Conservation (phyloP, 2,797 vertebrate genomes). For the Crossoptilon crossoptilon region DNA sequence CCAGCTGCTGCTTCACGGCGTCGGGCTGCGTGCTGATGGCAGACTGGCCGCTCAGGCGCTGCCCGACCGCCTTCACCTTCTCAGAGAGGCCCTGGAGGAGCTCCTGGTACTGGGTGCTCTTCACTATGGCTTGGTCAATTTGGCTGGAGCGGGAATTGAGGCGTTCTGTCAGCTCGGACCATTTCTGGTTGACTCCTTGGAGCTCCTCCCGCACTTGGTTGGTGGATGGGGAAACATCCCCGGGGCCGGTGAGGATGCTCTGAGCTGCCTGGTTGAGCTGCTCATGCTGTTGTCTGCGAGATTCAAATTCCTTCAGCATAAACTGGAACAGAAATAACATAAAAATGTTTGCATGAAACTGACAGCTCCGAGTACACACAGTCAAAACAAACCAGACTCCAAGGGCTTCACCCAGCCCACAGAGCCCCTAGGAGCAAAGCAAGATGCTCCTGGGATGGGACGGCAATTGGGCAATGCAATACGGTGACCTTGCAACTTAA, state of each 20-base stretch:
- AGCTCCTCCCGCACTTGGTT: slow-evolving; percentile 88
- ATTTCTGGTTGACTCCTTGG: slow-evolving; percentile 88
- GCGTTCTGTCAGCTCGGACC: slow-evolving; percentile 88
- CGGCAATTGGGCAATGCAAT: neutral
- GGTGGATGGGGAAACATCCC: slow-evolving; percentile 84
- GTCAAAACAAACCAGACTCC: slow-evolving; percentile 73
- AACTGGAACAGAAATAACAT: slow-evolving; percentile 87
- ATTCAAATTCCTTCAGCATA: slow-evolving; percentile 98
- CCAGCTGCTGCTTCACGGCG: slow-evolving; percentile 90
- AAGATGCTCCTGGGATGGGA: slow-evolving; percentile 4
- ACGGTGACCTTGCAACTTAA: slow-evolving; percentile 8
- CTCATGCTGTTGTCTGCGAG: slow-evolving; percentile 91
- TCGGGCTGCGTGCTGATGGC: slow-evolving; percentile 93
- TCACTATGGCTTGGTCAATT: slow-evolving; percentile 92
- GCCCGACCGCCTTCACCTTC: slow-evolving; percentile 86
- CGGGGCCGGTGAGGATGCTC: slow-evolving; percentile 88
- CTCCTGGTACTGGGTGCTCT: slow-evolving; percentile 91
- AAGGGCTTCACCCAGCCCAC: slow-evolving; percentile 16
- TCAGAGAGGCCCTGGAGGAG: slow-evolving; percentile 88
- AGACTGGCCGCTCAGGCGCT: slow-evolving; percentile 88
- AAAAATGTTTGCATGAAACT: slow-evolving; percentile 71
- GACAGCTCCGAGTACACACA: slow-evolving; percentile 72
- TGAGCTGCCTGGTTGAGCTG: slow-evolving; percentile 92
- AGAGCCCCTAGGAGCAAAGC: slow-evolving; percentile 34
- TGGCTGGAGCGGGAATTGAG: slow-evolving; percentile 89